phyloP scores from a whole-genome alignment of 2,113 vertebrate genomes.

The Pangasianodon hypophthalmus region DNA sequence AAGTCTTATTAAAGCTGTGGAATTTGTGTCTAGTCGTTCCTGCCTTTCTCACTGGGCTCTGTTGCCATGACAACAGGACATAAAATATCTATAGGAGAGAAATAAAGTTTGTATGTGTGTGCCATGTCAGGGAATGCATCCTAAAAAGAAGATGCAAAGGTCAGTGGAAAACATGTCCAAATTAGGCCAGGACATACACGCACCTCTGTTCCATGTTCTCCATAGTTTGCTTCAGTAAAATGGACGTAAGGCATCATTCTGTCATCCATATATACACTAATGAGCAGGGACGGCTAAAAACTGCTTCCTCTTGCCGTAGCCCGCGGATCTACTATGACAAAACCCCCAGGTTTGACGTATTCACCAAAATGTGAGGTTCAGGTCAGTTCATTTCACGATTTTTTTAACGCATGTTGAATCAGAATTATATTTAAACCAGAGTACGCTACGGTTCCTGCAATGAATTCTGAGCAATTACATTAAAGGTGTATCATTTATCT shows the following conservation, averaged over 20 bases:
- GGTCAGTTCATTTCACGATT: background rate
- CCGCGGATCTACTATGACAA: background rate
- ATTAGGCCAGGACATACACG: background rate
- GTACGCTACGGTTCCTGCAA: background rate
- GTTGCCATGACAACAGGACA: conserved; percentile 50
- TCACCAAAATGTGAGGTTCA: background rate
- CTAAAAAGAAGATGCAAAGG: background rate
- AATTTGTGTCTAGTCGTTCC: background rate
- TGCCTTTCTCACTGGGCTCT: conserved; percentile 11
- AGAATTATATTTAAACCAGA: background rate
- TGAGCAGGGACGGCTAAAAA: background rate
- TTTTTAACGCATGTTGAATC: background rate
- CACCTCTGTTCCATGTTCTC: background rate
- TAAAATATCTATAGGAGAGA: conserved; percentile 24
- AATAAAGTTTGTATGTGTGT: background rate
- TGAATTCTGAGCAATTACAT: background rate
- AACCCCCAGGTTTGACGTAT: background rate
- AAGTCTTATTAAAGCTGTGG: conserved; percentile 14
- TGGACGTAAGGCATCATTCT: background rate
- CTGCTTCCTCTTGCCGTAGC: background rate
- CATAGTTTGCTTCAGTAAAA: background rate
- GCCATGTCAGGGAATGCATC: background rate
- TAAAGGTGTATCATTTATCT: background rate
- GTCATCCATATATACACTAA: background rate
- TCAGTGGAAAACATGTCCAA: background rate